These are phyloP conservation scores for Zaprionus bogoriensis DNA, from an alignment of 2,888 invertebrate species.

Conservation along the genomic window DNA sequence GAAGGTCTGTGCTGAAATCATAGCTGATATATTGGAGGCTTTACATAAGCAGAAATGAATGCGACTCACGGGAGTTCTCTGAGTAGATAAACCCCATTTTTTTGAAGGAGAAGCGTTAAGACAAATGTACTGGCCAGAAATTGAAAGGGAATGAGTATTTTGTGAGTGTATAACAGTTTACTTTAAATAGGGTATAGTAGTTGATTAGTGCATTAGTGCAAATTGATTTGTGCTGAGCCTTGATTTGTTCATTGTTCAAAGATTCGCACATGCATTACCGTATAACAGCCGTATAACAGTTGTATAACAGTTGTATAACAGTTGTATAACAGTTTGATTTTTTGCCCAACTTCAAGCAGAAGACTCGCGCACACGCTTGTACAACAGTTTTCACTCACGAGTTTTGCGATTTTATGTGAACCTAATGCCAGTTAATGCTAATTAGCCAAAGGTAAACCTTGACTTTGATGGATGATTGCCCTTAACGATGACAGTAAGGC, in stretches of 20 bases:
- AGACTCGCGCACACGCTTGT: neutral
- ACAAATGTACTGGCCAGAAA: neutral
- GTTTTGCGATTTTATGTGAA: slow-evolving; percentile 23
- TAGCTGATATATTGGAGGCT: neutral
- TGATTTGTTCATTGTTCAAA: too few species aligned
- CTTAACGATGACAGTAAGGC: neutral
- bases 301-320: slow-evolving; percentile 4
- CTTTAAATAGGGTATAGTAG: neutral
- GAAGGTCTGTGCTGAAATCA: neutral
- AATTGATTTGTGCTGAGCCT: too few species aligned
- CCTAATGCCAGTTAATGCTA: slow-evolving; percentile 40
- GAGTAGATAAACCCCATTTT: slow-evolving; percentile 46
- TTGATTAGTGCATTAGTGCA: too few species aligned
- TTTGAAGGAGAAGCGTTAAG: slow-evolving; percentile 1
- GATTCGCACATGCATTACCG: too few species aligned
- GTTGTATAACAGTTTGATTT: slow-evolving; percentile 12
- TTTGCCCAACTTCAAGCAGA: neutral
- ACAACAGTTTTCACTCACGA: slow-evolving; percentile 16
- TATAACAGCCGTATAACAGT: slow-evolving; percentile 21
- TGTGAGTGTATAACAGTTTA: neutral
- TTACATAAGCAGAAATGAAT: slow-evolving; percentile 21
- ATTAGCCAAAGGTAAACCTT: slow-evolving; percentile 44
- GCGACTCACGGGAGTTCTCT: slow-evolving; percentile 9
- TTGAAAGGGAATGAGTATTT: neutral
- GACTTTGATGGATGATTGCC: slow-evolving; percentile 64